These are phyloP conservation scores for Monopis laevigella DNA, from an alignment of 2,888 invertebrate species.

Conservation along the genomic window DNA sequence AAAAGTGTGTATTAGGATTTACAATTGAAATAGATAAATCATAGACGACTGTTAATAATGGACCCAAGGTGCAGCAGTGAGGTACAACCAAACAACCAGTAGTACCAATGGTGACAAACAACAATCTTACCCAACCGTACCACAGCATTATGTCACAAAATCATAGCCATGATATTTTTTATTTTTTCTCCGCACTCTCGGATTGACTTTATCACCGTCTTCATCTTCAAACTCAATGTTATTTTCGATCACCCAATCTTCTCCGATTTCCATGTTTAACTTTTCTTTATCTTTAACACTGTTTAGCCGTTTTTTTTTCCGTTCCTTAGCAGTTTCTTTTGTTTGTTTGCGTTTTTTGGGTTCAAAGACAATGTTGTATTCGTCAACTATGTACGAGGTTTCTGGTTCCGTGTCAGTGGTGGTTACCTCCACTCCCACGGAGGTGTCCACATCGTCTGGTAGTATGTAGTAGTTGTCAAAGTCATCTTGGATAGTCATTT, in stretches of 20 bases:
- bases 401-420: constrained; percentile 55
- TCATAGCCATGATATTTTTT: constrained; percentile 57
- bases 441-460: constrained; percentile 57
- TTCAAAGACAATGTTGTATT: constrained; percentile 42
- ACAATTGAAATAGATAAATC: too few relatives aligned
- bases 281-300: constrained; percentile 28
- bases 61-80: too few relatives aligned
- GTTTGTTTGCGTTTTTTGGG: constrained; percentile 35
- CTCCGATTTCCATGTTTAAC: constrained; percentile 30
- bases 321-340: constrained; percentile 27
- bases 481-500: constrained; percentile 47
- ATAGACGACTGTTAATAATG: too few relatives aligned
- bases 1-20: too few relatives aligned
- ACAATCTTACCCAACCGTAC: too few relatives aligned
- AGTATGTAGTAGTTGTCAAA: constrained; percentile 58
- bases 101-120: too few relatives aligned
- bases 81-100: too few relatives aligned
- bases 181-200: constrained; percentile 55
- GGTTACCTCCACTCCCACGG: constrained; percentile 49
- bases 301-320: constrained; percentile 30
- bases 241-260: constrained; percentile 49
- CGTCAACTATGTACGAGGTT: constrained; percentile 44
- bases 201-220: constrained; percentile 39
- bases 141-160: constrained; percentile 55
- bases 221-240: constrained; percentile 42